phyloP scores from a whole-genome alignment of 2,113 vertebrate genomes.

The Bothrops jararaca region DNA sequence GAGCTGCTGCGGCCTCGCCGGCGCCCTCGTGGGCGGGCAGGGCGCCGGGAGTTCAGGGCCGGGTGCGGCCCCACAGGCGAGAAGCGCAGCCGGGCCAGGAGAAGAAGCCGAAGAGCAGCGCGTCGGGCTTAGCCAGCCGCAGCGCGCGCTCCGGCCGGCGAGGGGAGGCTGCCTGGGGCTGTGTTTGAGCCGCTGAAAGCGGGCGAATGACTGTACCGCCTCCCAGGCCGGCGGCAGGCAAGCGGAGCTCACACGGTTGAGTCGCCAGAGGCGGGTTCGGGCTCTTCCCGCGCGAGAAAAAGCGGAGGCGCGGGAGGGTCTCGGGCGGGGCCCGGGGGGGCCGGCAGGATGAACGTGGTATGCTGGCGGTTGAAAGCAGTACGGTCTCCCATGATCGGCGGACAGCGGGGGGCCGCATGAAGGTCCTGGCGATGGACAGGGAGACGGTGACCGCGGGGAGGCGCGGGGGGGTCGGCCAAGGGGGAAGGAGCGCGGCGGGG shows the following conservation, averaged over 20 bases:
- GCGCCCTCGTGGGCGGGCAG: background rate
- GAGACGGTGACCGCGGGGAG: conserved; percentile 81
- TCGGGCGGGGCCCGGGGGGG: background rate
- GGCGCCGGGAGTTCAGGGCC: background rate
- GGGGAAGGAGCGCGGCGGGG: background rate
- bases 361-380: conserved; percentile 91
- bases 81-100: too few relatives aligned
- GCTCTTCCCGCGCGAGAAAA: background rate
- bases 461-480: background rate
- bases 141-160: background rate
- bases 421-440: conserved; percentile 93
- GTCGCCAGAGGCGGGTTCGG: accelerated
- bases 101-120: background rate
- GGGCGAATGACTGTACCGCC: too few relatives aligned
- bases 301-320: background rate
- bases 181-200: background rate
- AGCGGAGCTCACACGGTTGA: too few relatives aligned
- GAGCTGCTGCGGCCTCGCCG: too few relatives aligned
- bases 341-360: conserved; percentile 86
- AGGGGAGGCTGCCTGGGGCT: background rate
- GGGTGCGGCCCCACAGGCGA: background rate
- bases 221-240: conserved; percentile 40
- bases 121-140: background rate
- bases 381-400: conserved; percentile 94
- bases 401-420: conserved; percentile 96